phyloP scores from a whole-genome alignment of 2,888 invertebrate genomes.

The Prosapia bicincta region DNA sequence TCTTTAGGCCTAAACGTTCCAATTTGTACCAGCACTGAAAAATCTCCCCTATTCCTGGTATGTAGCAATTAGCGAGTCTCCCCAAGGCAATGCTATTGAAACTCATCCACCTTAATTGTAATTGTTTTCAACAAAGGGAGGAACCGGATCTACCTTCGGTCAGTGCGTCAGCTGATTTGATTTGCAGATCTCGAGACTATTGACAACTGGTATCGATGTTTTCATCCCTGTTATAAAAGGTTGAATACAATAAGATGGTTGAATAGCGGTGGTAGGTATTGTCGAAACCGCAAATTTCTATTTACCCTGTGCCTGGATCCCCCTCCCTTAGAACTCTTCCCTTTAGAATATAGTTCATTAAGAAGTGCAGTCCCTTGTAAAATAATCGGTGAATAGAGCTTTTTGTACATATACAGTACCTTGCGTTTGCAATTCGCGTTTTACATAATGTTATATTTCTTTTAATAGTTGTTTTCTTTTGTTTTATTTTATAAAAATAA shows the following conservation, averaged over 20 bases:
- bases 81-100: too few species aligned
- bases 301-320: neutral
- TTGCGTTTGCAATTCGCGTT: too few species aligned
- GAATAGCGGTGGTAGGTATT: neutral
- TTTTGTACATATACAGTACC: too few species aligned
- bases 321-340: neutral
- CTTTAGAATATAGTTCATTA: neutral
- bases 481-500: too few species aligned
- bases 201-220: neutral
- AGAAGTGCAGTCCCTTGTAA: neutral
- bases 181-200: neutral
- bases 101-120: neutral
- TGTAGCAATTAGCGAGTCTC: neutral
- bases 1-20: too few species aligned
- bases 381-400: too few species aligned
- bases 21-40: too few species aligned
- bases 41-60: too few species aligned
- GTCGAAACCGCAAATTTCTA: neutral
- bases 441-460: too few species aligned
- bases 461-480: too few species aligned
- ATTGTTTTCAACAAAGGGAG: neutral
- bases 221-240: neutral
- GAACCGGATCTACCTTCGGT: neutral
- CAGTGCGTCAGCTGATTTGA: neutral
- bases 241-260: neutral